A percentile compares a stretch with the other conserved stretches of the same genome.
Evolutionary conservation across 1,140 invertebrate genomes (phyloP).

Genomic region (Galendromus occidentalis): DNA sequence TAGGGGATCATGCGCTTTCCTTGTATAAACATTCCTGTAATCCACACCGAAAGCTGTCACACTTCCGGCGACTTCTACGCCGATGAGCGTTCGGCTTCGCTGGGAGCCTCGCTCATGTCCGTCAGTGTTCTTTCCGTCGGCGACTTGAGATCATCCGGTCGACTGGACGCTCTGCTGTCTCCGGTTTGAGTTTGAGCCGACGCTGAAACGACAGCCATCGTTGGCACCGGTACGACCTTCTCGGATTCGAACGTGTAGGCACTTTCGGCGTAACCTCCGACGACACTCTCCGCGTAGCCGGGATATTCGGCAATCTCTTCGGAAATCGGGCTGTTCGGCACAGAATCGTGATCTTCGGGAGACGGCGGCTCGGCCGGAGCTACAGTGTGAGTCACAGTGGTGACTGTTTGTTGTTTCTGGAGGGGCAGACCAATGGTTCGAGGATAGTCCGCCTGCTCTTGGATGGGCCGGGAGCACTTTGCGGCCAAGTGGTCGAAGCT

Average conservation of each 20-base stretch:
- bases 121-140: not conserved
- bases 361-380: not conserved
- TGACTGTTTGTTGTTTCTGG: not conserved
- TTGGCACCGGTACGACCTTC: not conserved
- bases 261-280: not conserved
- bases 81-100: not conserved
- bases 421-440: not conserved
- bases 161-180: constrained; percentile 1
- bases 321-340: not conserved
- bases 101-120: not conserved
- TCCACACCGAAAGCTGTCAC: too few species aligned
- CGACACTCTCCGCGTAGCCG: not conserved
- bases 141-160: constrained; percentile 2
- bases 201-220: not conserved
- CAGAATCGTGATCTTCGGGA: not conserved
- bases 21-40: too few species aligned
- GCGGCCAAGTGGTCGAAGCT: constrained; percentile 44
- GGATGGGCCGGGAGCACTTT: constrained; percentile 25
- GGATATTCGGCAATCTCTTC: not conserved
- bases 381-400: not conserved
- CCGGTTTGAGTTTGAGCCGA: constrained; percentile 3
- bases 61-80: not conserved
- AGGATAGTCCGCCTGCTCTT: not conserved
- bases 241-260: constrained; percentile 8
- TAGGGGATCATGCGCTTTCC: too few species aligned